Evolutionary conservation across 2,113 vertebrate genomes (phyloP).

Genomic region (Aplodontia rufa): DNA sequence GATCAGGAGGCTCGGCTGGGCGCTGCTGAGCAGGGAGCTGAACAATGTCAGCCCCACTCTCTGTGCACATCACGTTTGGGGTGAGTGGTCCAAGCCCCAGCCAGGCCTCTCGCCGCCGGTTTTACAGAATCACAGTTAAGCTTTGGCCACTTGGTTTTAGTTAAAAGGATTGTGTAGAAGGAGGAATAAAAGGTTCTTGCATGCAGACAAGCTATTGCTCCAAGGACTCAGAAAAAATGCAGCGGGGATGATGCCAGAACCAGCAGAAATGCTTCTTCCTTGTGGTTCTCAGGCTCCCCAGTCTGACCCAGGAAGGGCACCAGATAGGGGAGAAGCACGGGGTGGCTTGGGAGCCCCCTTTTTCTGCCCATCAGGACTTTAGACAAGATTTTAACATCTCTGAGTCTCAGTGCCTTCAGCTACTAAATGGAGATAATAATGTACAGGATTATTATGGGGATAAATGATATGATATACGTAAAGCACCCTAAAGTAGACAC

Average conservation of each 20-base stretch:
- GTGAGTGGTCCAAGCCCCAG: conserved; percentile 25
- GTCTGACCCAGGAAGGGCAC: conserved; percentile 21
- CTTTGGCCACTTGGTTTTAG: conserved; percentile 64
- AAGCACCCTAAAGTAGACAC: not conserved
- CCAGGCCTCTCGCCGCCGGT: conserved; percentile 45
- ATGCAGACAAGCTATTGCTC: not conserved
- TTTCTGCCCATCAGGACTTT: not conserved
- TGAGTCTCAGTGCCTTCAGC: not conserved
- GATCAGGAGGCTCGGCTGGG: conserved; percentile 47
- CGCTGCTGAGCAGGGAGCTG: not conserved
- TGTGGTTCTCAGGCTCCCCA: conserved; percentile 45
- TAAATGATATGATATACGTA: not conserved
- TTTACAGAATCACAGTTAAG: conserved; percentile 62
- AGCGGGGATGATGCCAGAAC: conserved; percentile 8
- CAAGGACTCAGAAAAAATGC: conserved; percentile 5
- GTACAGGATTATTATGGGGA: not conserved
- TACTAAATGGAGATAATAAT: not conserved
- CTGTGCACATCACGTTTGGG: conserved; percentile 71
- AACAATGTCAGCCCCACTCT: conserved; percentile 58
- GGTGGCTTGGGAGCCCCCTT: not conserved
- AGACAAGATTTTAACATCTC: conserved; percentile 16
- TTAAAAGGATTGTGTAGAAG: conserved; percentile 58
- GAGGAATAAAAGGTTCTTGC: conserved; percentile 63
- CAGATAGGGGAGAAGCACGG: not conserved
- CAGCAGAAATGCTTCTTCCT: conserved; percentile 17